Evolutionary conservation across 2,888 invertebrate species (phyloP).

Genomic region (Cloeon dipterum): DNA sequence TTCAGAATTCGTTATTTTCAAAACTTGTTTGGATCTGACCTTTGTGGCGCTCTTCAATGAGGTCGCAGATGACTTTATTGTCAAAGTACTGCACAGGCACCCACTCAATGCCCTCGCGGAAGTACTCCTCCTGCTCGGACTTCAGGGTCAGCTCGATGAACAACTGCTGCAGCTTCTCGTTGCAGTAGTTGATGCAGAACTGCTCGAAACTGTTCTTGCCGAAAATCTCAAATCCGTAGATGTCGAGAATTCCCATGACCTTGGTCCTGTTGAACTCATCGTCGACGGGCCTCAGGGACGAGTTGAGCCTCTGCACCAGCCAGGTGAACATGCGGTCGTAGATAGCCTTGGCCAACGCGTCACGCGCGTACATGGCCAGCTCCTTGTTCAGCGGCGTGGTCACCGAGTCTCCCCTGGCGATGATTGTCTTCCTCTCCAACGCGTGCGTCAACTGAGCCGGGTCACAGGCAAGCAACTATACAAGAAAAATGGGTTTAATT

Average conservation of each 20-base stretch:
- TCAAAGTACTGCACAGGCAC: conserved; percentile 73
- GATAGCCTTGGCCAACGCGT: conserved; percentile 75
- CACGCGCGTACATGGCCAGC: conserved; percentile 63
- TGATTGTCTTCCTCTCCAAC: conserved; percentile 65
- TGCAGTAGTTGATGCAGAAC: conserved; percentile 89
- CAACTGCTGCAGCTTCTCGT: conserved; percentile 82
- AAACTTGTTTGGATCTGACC: conserved; percentile 22
- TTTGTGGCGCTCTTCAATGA: conserved; percentile 73
- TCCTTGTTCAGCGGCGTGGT: conserved; percentile 58
- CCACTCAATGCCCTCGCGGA: conserved; percentile 80
- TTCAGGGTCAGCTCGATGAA: conserved; percentile 79
- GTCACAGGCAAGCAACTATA: conserved; percentile 51
- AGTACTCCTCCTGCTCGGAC: conserved; percentile 82
- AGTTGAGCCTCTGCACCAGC: conserved; percentile 62
- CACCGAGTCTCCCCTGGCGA: conserved; percentile 64
- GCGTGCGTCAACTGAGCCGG: conserved; percentile 39
- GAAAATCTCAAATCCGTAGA: conserved; percentile 89
- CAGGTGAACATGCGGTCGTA: conserved; percentile 81
- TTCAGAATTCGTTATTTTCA: not conserved
- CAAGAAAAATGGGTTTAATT: conserved; percentile 3
- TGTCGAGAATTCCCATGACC: conserved; percentile 78
- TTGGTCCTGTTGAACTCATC: conserved; percentile 29
- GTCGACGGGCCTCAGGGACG: conserved; percentile 38
- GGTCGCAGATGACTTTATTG: conserved; percentile 80
- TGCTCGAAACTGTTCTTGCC: conserved; percentile 73